Evolutionary conservation across 2,113 vertebrate species (phyloP), one percentile per base, ranked within the genome.

Genomic region (Silurus asotus): DNA sequence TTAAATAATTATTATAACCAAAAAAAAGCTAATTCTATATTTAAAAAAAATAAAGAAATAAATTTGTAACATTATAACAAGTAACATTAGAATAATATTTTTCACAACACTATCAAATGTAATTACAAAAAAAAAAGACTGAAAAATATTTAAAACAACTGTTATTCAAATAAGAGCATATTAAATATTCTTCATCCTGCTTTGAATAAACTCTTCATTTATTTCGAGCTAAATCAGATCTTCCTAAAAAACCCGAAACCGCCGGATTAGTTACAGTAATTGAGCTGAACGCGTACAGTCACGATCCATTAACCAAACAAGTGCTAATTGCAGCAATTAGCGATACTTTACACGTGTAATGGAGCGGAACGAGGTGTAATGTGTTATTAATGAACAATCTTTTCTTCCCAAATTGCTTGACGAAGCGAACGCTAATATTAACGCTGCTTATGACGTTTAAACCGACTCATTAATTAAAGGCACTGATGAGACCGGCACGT

Each of bases 251-350:
- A 86, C 85, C 78, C 86, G 86, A 90, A 91, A 92, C 90, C 84
- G 84, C 76, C 88, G 92, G 94, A 95, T 95, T 96, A 94, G 93
- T 91, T 94, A 90, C 91, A 93, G 92, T 95, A 93, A 94, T 92
- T 89, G 87, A 64, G 23, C 70, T 93, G 92, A 92, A 80, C 45
- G 56, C 77, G 7, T 93, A 95, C 92, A 93, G 93, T 94, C 95
- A 95, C 92, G 94, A 94, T 94, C 96, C 96, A 97, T 98, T 98
- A 97, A 93, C 92, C 92, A 92, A 94, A 92, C 88, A 93, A 96
- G 94, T 94, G 96, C 95, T 97, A 99, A 99, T 98, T 97, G 97
- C 96, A 94, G 96, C 97, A 98, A 98, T 98, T 98, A 97, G 96
- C 37, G 95, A 92, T 92, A 93, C 95, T 96, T 96, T 97, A 96